Evolutionary conservation across 2,113 vertebrate species (phyloP).

Genomic region (Micromys minutus): DNA sequence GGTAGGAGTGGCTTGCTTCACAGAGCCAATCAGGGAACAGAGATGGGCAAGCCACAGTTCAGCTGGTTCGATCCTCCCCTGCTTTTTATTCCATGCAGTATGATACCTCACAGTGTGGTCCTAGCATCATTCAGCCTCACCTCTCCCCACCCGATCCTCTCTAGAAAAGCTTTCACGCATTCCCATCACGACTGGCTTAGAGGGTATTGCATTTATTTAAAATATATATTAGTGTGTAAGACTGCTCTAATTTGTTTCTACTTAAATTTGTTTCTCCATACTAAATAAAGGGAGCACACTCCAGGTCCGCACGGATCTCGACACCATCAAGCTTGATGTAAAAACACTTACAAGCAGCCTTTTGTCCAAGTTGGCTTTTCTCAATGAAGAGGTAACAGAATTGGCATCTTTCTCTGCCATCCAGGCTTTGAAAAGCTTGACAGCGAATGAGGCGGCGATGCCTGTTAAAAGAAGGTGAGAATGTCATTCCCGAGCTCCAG

Average conservation of each 20-base stretch:
- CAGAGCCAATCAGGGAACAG: neutral
- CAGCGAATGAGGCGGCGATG: constrained; percentile 93
- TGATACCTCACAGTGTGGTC: too few species aligned
- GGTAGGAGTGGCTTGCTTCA: too few species aligned
- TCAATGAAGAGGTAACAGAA: constrained; percentile 93
- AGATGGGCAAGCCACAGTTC: neutral
- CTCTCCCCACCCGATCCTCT: neutral
- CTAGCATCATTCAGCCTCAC: neutral
- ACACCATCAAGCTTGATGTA: neutral
- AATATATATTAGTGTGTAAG: neutral
- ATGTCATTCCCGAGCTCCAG: neutral
- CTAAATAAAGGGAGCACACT: neutral
- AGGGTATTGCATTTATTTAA: neutral
- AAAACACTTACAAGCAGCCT: constrained; percentile 90
- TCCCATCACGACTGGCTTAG: neutral
- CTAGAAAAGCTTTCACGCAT: neutral
- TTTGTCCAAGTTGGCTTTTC: constrained; percentile 95
- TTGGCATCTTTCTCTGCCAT: constrained; percentile 95
- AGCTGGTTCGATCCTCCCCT: neutral
- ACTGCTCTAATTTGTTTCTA: constrained; percentile 6
- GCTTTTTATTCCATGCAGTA: neutral
- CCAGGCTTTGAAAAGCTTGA: constrained; percentile 97
- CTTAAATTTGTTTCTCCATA: constrained; percentile 2
- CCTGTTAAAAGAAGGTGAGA: constrained; percentile 82
- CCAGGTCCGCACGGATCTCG: neutral